Percentiles rank a stretch among this genome's conserved stretches.
phyloP scores from a whole-genome alignment of 2,888 invertebrate genomes.

The Sinohyriopsis cumingii region DNA sequence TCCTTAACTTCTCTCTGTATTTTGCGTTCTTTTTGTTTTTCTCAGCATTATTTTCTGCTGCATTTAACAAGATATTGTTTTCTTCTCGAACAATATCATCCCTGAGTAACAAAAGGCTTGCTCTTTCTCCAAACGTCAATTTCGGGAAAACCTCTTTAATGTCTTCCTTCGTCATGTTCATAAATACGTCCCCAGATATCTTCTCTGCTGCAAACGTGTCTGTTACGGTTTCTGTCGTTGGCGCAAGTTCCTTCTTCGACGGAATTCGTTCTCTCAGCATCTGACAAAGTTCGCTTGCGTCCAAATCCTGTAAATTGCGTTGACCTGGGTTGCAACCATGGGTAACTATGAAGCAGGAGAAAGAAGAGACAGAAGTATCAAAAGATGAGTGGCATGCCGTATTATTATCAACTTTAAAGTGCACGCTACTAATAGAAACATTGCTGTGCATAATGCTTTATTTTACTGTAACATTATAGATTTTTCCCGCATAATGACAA shows the following conservation, averaged over 20 bases:
- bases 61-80: not conserved
- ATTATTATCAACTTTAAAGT: too few species aligned
- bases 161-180: slow-evolving; percentile 6
- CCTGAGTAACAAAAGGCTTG: slow-evolving; percentile 4
- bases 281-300: slow-evolving; percentile 4
- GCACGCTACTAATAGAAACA: too few species aligned
- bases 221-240: not conserved
- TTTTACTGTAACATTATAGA: too few species aligned
- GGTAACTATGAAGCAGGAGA: too few species aligned
- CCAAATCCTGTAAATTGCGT: not conserved
- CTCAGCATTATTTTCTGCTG: not conserved
- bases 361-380: too few species aligned
- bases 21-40: not conserved
- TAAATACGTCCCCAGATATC: slow-evolving; percentile 18
- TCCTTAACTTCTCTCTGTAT: slow-evolving; percentile 20
- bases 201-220: slow-evolving; percentile 12
- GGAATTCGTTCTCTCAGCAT: slow-evolving; percentile 3
- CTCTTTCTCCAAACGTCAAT: slow-evolving; percentile 15
- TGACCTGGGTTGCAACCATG: too few species aligned
- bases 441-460: too few species aligned
- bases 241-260: not conserved
- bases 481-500: too few species aligned
- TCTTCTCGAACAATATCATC: slow-evolving; percentile 10
- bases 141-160: slow-evolving; percentile 11
- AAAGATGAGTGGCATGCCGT: too few species aligned